Base-by-base conservation (phyloP, 2,888 invertebrate species). In the Cheilosia grossa region DNA sequence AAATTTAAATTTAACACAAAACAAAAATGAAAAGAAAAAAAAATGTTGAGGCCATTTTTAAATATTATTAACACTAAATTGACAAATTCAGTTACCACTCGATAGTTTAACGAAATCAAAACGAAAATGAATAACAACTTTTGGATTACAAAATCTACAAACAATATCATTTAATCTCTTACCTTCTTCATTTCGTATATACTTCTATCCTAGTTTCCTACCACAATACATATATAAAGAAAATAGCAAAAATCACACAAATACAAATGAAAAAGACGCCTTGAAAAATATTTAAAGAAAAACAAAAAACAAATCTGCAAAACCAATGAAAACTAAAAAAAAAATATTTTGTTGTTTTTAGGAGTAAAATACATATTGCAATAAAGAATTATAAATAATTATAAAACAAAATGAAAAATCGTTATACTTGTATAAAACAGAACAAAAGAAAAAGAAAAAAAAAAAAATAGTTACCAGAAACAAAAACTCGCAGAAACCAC, bases 311-410 rank as follows among this genome's bases (percentile, higher is more conserved):
- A 44, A 80, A 85, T 81, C 81, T 61, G 81, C 75, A 85, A 83
- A 82, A 75, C 81, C 80, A 85, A 77, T 81, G 53, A 63, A 87
- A 77, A 81, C 72, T 69, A 74, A 87, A 66, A 66, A 64, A 78
- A 61, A 70, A 82, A 87, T 87, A 81, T 85, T 87, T 87, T 78
- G 85, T 82, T 82, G 87, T 87, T 87, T 87, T 87, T 87, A 83
- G 83, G 82, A 79, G 85, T 85, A 85, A 85, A 79, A 85, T 61
- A 78, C 51, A 70, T 66, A 80, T 75, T 85, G 72, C 81, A 85
- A 80, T 73, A 83, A 79, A 79, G 59, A 75, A 82, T 59, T 72
- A 75, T 53, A 69, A 78, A 77, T 64, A 77, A 61, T 42, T 69
- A 75, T 47, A 77, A 78, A 30, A 30, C 30, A 30, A 72, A 61